A percentile compares a stretch with the other conserved stretches of the same genome.
Evolutionary conservation across 2,797 vertebrate species (phyloP).

Genomic region (Urosaurus nigricauda): DNA sequence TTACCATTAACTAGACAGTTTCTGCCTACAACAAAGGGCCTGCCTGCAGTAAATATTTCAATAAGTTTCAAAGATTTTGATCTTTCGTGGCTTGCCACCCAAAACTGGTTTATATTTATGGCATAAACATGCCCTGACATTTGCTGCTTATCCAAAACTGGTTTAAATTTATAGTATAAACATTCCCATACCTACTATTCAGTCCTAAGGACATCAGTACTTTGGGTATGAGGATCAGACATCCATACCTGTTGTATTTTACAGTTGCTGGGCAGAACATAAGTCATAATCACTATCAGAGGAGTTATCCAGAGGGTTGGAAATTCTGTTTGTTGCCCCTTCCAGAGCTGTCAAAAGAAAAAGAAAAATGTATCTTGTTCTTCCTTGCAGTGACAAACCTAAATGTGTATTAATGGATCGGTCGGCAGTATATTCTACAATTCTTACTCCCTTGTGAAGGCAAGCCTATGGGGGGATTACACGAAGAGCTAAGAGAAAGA

Average conservation of each 20-base stretch:
- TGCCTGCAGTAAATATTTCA: background rate
- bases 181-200: background rate
- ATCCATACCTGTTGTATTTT: constrained; percentile 12
- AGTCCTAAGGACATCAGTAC: too few relatives aligned
- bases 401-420: too few relatives aligned
- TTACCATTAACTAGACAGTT: background rate
- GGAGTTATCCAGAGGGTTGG: constrained; percentile 73
- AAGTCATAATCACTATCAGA: constrained; percentile 80
- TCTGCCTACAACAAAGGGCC: background rate
- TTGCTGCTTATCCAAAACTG: background rate
- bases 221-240: background rate
- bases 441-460: background rate
- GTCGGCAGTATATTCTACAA: background rate
- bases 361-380: background rate
- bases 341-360: constrained; percentile 70
- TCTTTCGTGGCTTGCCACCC: background rate
- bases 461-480: background rate
- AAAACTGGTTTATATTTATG: too few relatives aligned
- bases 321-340: constrained; percentile 37
- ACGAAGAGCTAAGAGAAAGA: background rate
- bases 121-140: too few relatives aligned
- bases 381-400: background rate
- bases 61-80: background rate
- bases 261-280: constrained; percentile 65
- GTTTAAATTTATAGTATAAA: background rate